Evolutionary conservation across 2,113 vertebrate genomes (phyloP).

Genomic region (Cariama cristata): DNA sequence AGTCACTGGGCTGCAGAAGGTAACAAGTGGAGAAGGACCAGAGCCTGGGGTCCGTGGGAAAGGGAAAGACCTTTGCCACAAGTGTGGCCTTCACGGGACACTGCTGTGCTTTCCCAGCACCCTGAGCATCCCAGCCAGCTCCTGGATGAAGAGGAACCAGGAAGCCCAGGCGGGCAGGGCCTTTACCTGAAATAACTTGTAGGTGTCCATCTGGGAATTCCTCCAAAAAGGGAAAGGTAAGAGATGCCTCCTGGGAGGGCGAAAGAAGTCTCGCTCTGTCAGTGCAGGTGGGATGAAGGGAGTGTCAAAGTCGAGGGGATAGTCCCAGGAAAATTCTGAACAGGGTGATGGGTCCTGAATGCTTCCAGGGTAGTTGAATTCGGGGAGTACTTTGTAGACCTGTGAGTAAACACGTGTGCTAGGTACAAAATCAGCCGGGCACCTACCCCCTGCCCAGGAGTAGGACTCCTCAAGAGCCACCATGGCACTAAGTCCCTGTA

Average conservation of each 20-base stretch:
- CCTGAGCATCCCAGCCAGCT: neutral
- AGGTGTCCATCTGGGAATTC: neutral
- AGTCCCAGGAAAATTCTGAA: fast-evolving
- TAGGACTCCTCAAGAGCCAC: neutral
- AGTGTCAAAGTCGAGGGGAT: fast-evolving
- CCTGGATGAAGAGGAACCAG: neutral
- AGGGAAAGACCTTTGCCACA: neutral
- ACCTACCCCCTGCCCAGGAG: neutral
- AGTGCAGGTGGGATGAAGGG: fast-evolving
- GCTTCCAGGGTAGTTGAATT: neutral
- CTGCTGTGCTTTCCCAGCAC: neutral
- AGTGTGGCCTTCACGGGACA: neutral
- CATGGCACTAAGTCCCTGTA: fast-evolving
- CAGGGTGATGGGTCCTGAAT: neutral
- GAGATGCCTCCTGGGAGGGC: fast-evolving
- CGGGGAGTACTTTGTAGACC: neutral
- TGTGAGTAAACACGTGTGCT: neutral
- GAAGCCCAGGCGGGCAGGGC: fast-evolving
- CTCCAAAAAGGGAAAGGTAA: fast-evolving
- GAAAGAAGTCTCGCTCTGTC: fast-evolving
- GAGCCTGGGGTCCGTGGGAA: neutral
- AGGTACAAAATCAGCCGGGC: neutral
- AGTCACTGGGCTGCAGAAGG: neutral
- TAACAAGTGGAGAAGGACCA: neutral
- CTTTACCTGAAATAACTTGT: slow-evolving; percentile 9